Conservation (phyloP, 2,113 vertebrate genomes). For the Podarcis muralis region DNA sequence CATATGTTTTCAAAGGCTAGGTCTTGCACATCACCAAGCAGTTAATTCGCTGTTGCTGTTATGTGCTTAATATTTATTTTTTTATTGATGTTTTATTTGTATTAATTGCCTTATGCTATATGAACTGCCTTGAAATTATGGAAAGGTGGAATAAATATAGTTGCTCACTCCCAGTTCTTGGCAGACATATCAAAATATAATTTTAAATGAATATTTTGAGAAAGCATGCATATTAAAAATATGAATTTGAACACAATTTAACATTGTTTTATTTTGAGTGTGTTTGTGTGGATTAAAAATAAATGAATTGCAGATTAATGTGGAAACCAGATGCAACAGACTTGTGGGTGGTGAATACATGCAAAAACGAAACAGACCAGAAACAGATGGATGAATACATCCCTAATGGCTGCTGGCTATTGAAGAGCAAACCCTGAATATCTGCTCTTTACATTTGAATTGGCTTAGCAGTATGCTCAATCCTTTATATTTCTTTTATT, state of each 20-base stretch:
- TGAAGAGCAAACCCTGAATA: too few relatives aligned
- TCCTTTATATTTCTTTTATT: too few relatives aligned
- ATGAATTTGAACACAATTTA: not conserved
- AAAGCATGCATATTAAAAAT: not conserved
- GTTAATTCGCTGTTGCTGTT: not conserved
- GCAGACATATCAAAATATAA: not conserved
- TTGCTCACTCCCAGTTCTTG: not conserved
- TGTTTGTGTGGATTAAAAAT: too few relatives aligned
- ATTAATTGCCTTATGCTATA: not conserved
- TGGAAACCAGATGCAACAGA: not conserved
- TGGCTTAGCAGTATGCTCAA: too few relatives aligned
- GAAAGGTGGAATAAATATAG: not conserved
- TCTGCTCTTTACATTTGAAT: too few relatives aligned
- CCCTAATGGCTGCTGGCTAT: too few relatives aligned
- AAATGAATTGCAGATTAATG: not conserved
- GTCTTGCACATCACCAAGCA: not conserved
- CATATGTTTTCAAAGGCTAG: not conserved
- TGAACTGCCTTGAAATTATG: not conserved
- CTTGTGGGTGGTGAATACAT: not conserved
- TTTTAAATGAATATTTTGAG: not conserved
- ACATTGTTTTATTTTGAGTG: too few relatives aligned
- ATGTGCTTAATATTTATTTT: not conserved
- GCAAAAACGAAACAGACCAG: not conserved
- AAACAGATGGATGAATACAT: not conserved
- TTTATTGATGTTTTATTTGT: not conserved